Base-by-base conservation (phyloP, 2,888 invertebrate species). In the Scaptomyza tumidula region DNA sequence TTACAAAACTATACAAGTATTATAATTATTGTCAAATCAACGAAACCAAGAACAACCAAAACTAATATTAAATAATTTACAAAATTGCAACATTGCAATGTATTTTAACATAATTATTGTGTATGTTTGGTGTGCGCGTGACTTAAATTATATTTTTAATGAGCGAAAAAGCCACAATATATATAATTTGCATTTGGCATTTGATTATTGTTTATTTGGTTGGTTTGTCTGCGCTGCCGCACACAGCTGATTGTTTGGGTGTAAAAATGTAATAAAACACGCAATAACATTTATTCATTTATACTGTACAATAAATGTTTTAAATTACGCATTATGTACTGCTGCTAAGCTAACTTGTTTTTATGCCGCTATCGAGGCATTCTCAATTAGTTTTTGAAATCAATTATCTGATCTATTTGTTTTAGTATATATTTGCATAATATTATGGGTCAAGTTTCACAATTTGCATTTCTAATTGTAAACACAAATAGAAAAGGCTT, bases 1-100 rank as follows among this genome's bases (percentile, higher is more conserved):
- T 83, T 80, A 77, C 67, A 71, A 79, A 79, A 75, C 77, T 86
- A 77, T 77, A 72, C 79, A 61, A 56, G 48, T 56, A 76, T 69
- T 66, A 56, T 66, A 66, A 55, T 70, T 16, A 10, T 10, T 41
- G 10, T 41, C 16, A 44, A 52, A 64, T 71, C 44, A 48, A 74
- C 71, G 57, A 52, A 35, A 52, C 58, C 44, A 41, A 39, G 33
- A 35, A 6, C 19, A 60, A 16, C 6, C 19, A 60, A 19, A 19
- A 35, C n/a, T 29, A 43, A 56, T 48, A 56, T 56, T 7, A 33
- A 33, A 33, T 33, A 33, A 33, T 33, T 33, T 33, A 24, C 43
- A 10, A 33, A 57, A 66, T 45, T 56, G 55, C 60, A 71, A 5
- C 39, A 37, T 43, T 14, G 19, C 35, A 33, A 52, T 63, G 50